These are phyloP conservation scores for Bombus soroeensis DNA, from an alignment of 1,140 invertebrate species.

Conservation along the genomic window DNA sequence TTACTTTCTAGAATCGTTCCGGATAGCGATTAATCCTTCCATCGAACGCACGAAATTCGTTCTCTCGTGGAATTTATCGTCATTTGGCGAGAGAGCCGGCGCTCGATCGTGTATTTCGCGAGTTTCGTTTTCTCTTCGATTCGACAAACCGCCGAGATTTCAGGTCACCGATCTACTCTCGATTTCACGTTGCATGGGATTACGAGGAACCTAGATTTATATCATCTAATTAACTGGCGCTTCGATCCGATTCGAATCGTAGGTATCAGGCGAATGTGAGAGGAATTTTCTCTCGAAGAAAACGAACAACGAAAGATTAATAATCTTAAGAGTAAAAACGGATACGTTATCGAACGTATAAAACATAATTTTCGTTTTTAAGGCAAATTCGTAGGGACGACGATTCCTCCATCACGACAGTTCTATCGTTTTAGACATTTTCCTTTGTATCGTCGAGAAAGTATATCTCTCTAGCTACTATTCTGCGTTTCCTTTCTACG, in stretches of 20 bases:
- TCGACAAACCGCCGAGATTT: background rate
- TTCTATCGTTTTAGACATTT: constrained; percentile 55
- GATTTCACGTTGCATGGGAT: background rate
- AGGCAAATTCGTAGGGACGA: background rate
- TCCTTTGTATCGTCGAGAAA: constrained; percentile 64
- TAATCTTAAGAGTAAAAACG: background rate
- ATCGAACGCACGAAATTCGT: background rate
- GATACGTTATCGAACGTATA: fast-evolving
- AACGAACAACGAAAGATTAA: background rate
- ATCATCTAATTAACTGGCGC: background rate
- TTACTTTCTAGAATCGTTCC: constrained; percentile 52
- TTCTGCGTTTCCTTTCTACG: constrained; percentile 45
- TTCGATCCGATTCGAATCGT: background rate
- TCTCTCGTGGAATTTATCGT: background rate
- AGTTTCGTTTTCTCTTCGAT: background rate
- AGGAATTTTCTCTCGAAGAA: background rate
- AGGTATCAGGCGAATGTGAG: background rate
- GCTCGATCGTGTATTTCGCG: background rate
- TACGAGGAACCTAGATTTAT: too few species aligned
- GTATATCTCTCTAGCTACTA: constrained; percentile 39
- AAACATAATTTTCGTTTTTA: constrained; percentile 16
- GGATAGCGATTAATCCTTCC: constrained; percentile 24
- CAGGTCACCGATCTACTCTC: background rate
- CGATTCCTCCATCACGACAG: background rate
- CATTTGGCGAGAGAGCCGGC: background rate